These are phyloP conservation scores for Campoletis raptor DNA, from an alignment of 2,888 invertebrate species.

Conservation along the genomic window DNA sequence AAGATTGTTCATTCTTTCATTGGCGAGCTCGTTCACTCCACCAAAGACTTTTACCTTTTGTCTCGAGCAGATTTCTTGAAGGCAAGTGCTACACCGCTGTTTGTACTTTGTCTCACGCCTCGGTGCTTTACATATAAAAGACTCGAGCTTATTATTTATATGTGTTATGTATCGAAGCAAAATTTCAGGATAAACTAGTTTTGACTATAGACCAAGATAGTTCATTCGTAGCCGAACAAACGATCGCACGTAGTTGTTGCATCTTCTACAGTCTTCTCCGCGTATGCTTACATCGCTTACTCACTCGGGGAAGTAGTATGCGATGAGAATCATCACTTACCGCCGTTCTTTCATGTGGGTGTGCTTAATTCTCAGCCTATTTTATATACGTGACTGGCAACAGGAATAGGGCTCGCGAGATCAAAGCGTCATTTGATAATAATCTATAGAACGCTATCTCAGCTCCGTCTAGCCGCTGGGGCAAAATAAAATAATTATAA, in stretches of 20 bases:
- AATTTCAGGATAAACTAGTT: background rate
- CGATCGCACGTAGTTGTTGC: slow-evolving; percentile 5
- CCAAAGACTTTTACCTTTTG: slow-evolving; percentile 59
- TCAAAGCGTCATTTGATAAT: slow-evolving; percentile 29
- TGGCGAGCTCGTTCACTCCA: slow-evolving; percentile 15
- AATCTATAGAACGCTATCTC: slow-evolving; percentile 16
- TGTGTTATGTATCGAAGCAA: background rate
- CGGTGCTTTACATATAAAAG: slow-evolving; percentile 5
- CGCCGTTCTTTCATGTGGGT: slow-evolving; percentile 23
- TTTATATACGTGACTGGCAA: slow-evolving; percentile 25
- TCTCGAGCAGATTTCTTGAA: slow-evolving; percentile 49
- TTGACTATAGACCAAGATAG: background rate
- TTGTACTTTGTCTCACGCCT: slow-evolving; percentile 46
- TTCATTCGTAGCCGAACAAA: background rate
- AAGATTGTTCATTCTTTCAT: slow-evolving; percentile 52
- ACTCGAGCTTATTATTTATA: slow-evolving; percentile 10
- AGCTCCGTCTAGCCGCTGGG: background rate
- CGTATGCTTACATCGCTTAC: too few relatives aligned
- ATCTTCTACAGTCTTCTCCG: slow-evolving; percentile 15
- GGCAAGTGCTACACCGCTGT: slow-evolving; percentile 32
- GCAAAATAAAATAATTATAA: background rate
- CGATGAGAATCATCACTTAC: slow-evolving; percentile 58
- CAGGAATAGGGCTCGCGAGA: background rate
- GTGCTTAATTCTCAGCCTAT: slow-evolving; percentile 34
- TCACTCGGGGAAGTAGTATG: slow-evolving; percentile 35